Base-by-base conservation (phyloP, 2,888 invertebrate species). In the Drosophila falleni region DNA sequence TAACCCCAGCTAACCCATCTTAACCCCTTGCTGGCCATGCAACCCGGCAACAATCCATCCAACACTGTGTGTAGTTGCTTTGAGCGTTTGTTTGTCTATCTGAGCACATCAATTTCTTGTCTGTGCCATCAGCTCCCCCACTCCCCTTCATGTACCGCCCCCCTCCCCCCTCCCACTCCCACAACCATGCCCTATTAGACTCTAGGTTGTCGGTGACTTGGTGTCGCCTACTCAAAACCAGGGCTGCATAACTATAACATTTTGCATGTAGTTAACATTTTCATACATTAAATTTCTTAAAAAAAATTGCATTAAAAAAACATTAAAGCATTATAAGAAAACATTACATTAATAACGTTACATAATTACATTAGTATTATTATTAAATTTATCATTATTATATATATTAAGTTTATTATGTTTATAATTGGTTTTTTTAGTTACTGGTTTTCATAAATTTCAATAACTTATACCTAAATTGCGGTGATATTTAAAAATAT, bases 61-160 rank as follows among this genome's bases (percentile, higher is more conserved):
- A 46, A 46, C 71, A 46, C 71, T 54, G 53, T 15, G 53, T 35
- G 53, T 31, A 26, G 46, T 56, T 49, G 35, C 33, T 37, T 44
- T 60, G 49, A 53, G 69, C 63, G 63, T 63, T 71, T 66, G 59
- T 62, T 74, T 77, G 58, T 62, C 66, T 77, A 62, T 59, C 62
- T 65, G 60, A 75, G 71, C 62, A 66, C 77, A 79, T 77, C 77
- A 75, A 75, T 77, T 77, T 44, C 71, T 75, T 71, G 63, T 42
- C 70, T 55, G 4, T 44, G 19, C 42, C 44, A 44, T 26, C 35
- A 33, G 15, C 33, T n/a, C 55, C 44, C 55, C 11, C 19, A 31
- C 42, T 44, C 44, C 55, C 11, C 19, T 19, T 31, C 16, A 33
- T 31, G 16, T 31, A 10, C 13, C 11, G 4, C 13, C 13, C n/a